Base-by-base conservation (phyloP, 2,113 vertebrate species). In the Pygoscelis adeliae region DNA sequence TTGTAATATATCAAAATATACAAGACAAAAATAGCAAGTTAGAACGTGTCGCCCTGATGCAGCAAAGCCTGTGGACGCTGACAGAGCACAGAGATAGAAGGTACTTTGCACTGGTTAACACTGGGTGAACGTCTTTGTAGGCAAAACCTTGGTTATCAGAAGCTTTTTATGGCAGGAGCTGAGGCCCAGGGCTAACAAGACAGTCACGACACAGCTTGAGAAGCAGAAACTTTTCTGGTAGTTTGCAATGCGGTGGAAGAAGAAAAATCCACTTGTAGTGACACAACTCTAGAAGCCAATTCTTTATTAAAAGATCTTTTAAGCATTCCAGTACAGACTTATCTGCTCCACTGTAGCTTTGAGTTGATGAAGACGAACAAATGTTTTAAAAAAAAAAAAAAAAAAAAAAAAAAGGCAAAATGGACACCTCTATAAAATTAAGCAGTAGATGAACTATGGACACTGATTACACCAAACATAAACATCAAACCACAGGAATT, bases 221-320 rank as follows among this genome's bases (percentile, higher is more conserved):
- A 49, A 49, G 32, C 27, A 85, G 49, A 34, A 92, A 55, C 14
- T 78, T 40, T 20, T 26, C 73, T 52, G 44, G 26, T 47, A 34
- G 44, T 17, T 79, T 11, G 22, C 40, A 63, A 2, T 13, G 15
- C 0, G 0, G 29, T 36, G 6, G 49, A 76, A 73, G 32, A 83
- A 46, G 58, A 79, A 79, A 90, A 82, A 78, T 40, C 47, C 56
- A 30, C 44, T 72, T 27, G 47, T 15, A 71, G 56, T 18, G n/a
- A 96, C 47, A 61, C 11, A 66, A 49, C 6, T 80, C 69, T 84
- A 83, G 92, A 77, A 85, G 71, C 49, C 79, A 56, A 8, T 59
- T 84, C 44, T 98, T 98, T 98, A 98, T 98, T 98, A 65, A 83
- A 96, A 89, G 34, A 27, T 73, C 29, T 63, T 97, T 92, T 90